Evolutionary conservation across 1,140 invertebrate genomes (phyloP), one percentile per base, ranked within the genome.

Genomic region (Aricia agestis): DNA sequence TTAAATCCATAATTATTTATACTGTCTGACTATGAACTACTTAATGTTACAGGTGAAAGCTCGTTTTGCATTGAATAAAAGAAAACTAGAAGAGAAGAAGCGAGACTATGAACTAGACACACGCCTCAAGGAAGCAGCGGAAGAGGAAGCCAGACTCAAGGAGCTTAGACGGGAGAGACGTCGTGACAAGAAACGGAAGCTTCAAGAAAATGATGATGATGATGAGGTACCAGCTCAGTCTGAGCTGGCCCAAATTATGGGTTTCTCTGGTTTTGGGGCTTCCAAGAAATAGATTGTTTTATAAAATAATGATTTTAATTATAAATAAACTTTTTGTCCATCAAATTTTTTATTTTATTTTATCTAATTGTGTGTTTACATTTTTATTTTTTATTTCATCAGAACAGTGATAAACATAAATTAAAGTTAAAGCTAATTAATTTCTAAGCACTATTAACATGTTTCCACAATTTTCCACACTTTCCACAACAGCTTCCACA

Each of bases 61-160:
- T 80, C 92, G 98, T 78, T 99, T 99, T 93, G 96, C 97, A 81
- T 79, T 95, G 42, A 99, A 99, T 82, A 99, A 99, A 90, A 96
- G 96, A 78, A 99, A 99, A 93, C 92, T 96, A 81, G 98, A 98
- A 86, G 98, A 99, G 82, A 98, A 98, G 82, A 97, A 98, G 81
- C 97, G 98, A 85, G 98, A 99, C 85, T 99, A 99, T 90, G 98
- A 99, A 88, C 93, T 99, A 76, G 97, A 98, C 68, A 95, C 97
- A 67, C 88, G 97, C 84, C 93, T 99, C 67, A 96, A 97, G 82
- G 98, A 99, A 90, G 93, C 99, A 13, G 97, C 97, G 80, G 98
- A 99, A 93, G 98, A 99, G 93, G 98, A 99, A 86, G 98, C 99
- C 76, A 97, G 98, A 81, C 93, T 91, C 0, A 98, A 98, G 85